A percentile compares a stretch with the other conserved stretches of the same genome.
phyloP scores from a whole-genome alignment of 2,113 vertebrate genomes.

The Tonatia bakeri region DNA sequence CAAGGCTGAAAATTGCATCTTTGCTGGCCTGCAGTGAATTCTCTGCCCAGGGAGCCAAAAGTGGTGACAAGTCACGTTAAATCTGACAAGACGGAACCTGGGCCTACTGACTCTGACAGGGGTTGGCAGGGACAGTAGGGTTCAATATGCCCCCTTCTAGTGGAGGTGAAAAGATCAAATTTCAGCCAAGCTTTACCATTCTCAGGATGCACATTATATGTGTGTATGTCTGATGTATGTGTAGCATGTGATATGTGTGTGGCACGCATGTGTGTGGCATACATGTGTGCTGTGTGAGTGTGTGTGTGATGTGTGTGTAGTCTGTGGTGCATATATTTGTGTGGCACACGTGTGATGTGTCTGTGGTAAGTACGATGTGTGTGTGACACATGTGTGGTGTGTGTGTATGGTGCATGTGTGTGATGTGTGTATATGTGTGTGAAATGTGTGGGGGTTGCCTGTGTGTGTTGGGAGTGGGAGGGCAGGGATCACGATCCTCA shows the following conservation, averaged over 20 bases:
- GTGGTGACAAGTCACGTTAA: background rate
- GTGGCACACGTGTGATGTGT: background rate
- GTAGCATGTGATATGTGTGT: background rate
- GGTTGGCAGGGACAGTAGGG: rapidly evolving
- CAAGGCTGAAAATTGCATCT: background rate
- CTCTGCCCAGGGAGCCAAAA: background rate
- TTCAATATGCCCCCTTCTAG: background rate
- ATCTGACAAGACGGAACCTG: background rate
- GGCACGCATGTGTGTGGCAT: background rate
- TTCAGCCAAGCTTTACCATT: background rate
- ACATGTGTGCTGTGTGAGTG: background rate
- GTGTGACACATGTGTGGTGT: background rate
- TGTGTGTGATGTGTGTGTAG: no score
- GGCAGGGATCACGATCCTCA: background rate
- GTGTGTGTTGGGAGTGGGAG: background rate
- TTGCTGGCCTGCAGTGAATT: background rate
- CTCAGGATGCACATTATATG: background rate
- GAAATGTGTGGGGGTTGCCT: background rate
- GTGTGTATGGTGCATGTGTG: no score
- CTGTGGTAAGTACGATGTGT: background rate
- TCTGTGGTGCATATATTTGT: background rate
- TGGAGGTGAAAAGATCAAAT: background rate
- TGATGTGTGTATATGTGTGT: background rate
- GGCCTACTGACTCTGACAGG: background rate
- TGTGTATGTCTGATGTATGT: background rate